Evolutionary conservation across 1,140 invertebrate genomes (phyloP).

Genomic region (Epicauta chinensis): DNA sequence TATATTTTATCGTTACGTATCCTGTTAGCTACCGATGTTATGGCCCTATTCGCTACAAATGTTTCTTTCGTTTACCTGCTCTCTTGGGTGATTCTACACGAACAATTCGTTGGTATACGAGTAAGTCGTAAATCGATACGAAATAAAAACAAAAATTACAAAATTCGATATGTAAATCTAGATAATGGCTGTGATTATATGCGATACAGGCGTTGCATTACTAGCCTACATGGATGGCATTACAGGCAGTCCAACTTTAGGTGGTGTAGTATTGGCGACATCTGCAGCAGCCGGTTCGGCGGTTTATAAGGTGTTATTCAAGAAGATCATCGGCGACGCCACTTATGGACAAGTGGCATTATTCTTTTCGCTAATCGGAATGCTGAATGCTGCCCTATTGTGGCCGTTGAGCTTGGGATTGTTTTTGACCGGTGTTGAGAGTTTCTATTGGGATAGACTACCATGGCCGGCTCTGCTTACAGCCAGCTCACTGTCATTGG

Average conservation of each 20-base stretch:
- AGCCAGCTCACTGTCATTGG: slow-evolving; percentile 69
- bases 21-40: slow-evolving; percentile 82
- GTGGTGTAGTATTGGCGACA: slow-evolving; percentile 83
- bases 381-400: slow-evolving; percentile 73
- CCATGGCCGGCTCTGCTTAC: slow-evolving; percentile 75
- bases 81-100: slow-evolving; percentile 93
- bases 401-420: slow-evolving; percentile 81
- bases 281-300: slow-evolving; percentile 83
- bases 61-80: slow-evolving; percentile 89
- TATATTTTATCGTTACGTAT: slow-evolving; percentile 81
- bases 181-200: slow-evolving; percentile 93
- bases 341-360: slow-evolving; percentile 80
- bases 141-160: too few species aligned
- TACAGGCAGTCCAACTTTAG: slow-evolving; percentile 80
- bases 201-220: slow-evolving; percentile 88
- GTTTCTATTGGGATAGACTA: slow-evolving; percentile 65
- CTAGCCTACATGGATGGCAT: slow-evolving; percentile 95
- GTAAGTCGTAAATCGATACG: slow-evolving; percentile 68
- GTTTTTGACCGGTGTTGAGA: slow-evolving; percentile 79
- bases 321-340: slow-evolving; percentile 86
- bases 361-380: slow-evolving; percentile 80
- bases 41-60: slow-evolving; percentile 88
- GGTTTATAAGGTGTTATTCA: slow-evolving; percentile 88
- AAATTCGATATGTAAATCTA: slow-evolving; percentile 38
- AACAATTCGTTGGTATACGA: slow-evolving; percentile 91